Percentiles rank a stretch among this genome's conserved stretches.
phyloP scores from a whole-genome alignment of 2,113 vertebrate species.

The Pelobates fuscus region DNA sequence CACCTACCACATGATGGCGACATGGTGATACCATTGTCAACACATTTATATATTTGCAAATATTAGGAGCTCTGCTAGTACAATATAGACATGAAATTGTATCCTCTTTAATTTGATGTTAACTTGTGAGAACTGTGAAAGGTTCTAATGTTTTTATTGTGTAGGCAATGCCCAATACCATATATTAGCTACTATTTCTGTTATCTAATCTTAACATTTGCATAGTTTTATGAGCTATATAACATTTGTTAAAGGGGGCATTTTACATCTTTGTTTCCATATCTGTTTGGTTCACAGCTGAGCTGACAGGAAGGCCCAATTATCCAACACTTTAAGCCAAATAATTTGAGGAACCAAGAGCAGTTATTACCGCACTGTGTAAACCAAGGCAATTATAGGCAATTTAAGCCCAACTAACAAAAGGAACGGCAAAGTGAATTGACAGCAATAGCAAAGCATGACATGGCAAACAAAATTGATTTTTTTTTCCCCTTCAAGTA shows the following conservation, averaged over 20 bases:
- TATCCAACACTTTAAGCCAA: slow-evolving; percentile 42
- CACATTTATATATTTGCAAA: too few relatives aligned
- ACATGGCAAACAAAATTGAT: slow-evolving; percentile 44
- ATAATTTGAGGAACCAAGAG: slow-evolving; percentile 45
- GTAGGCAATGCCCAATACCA: too few relatives aligned
- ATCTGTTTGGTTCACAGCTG: slow-evolving; percentile 28
- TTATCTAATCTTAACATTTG: background rate
- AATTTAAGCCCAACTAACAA: slow-evolving; percentile 39
- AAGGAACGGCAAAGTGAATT: slow-evolving; percentile 31
- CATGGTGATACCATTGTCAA: too few relatives aligned
- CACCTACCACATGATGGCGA: too few relatives aligned
- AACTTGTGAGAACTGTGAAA: too few relatives aligned
- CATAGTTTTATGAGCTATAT: slow-evolving; percentile 4
- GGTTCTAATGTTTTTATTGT: too few relatives aligned
- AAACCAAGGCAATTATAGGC: slow-evolving; percentile 40
- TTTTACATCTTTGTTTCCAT: slow-evolving; percentile 30
- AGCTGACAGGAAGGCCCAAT: slow-evolving; percentile 45
- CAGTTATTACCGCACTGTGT: slow-evolving; percentile 44
- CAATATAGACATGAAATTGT: too few relatives aligned
- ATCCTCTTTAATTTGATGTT: too few relatives aligned
- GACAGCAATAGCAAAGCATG: slow-evolving; percentile 32
- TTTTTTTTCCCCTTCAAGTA: slow-evolving; percentile 29
- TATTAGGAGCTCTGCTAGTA: too few relatives aligned
- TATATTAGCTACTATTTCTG: too few relatives aligned
- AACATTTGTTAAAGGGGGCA: background rate